Evolutionary conservation across 2,113 vertebrate genomes (phyloP).

Genomic region (Mohoua ochrocephala): DNA sequence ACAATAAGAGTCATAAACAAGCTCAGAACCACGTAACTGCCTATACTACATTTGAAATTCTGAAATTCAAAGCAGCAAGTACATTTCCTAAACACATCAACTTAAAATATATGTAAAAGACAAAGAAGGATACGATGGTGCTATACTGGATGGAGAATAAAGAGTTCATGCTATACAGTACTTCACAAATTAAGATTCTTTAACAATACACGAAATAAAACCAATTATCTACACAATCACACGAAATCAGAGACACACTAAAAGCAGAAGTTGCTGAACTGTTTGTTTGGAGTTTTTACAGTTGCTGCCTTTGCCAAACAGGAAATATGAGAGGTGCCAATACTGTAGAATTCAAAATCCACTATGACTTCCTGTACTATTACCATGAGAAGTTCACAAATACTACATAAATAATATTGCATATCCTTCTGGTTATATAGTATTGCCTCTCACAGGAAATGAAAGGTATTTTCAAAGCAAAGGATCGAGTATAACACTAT

Average conservation of each 20-base stretch:
- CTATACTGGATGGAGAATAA: background rate
- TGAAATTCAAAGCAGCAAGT: background rate
- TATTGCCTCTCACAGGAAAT: background rate
- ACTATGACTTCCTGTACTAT: background rate
- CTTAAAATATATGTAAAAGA: background rate
- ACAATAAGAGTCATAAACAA: background rate
- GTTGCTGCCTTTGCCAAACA: background rate
- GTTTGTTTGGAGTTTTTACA: background rate
- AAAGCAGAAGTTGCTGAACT: background rate
- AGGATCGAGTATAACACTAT: rapidly evolving
- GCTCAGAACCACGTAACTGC: background rate
- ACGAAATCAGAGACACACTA: background rate
- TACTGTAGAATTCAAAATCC: background rate
- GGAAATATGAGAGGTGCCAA: background rate
- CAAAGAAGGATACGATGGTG: background rate
- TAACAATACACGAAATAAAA: background rate
- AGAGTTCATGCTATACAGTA: background rate
- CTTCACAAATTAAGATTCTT: background rate
- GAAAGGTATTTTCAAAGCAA: background rate
- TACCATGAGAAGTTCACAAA: background rate
- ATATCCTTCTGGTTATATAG: background rate
- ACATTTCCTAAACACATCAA: background rate
- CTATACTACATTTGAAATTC: background rate
- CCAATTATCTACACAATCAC: background rate
- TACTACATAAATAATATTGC: background rate